Percentiles rank a stretch among this genome's conserved stretches.
Evolutionary conservation across 1,140 invertebrate genomes (phyloP).

Genomic region (Sitophilus oryzae): DNA sequence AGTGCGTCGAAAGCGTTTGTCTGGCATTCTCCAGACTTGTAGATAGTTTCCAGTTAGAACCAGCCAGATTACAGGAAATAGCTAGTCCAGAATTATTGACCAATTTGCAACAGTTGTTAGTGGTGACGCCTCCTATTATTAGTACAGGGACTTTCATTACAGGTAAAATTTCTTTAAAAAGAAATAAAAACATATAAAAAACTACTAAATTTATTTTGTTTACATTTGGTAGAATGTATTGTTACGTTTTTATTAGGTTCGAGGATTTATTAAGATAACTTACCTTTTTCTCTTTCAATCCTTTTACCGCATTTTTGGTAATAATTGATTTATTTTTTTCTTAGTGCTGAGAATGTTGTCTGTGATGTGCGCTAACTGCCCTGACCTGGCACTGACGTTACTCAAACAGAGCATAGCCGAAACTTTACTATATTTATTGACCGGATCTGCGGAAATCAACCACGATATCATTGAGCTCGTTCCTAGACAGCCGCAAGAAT

Average conservation of each 20-base stretch:
- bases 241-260: too few species aligned
- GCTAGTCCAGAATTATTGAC: constrained; percentile 86
- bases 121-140: constrained; percentile 87
- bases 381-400: constrained; percentile 83
- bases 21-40: constrained; percentile 92
- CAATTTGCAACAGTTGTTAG: constrained; percentile 88
- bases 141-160: constrained; percentile 93
- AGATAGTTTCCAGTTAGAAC: constrained; percentile 92
- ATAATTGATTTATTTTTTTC: constrained; percentile 1
- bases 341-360: constrained; percentile 86
- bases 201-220: too few species aligned
- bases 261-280: too few species aligned
- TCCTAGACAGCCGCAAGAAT: constrained; percentile 85
- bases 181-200: background rate
- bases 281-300: too few species aligned
- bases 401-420: constrained; percentile 93
- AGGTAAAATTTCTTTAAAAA: constrained; percentile 12
- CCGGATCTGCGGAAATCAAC: constrained; percentile 68
- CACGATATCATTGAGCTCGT: constrained; percentile 69
- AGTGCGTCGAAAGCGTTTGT: constrained; percentile 95
- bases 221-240: too few species aligned
- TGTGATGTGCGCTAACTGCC: constrained; percentile 91
- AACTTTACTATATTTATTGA: constrained; percentile 85
- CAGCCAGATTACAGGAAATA: constrained; percentile 87
- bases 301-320: too few species aligned